Conservation (phyloP, 2,113 vertebrate species). For the Onychostoma macrolepis region DNA sequence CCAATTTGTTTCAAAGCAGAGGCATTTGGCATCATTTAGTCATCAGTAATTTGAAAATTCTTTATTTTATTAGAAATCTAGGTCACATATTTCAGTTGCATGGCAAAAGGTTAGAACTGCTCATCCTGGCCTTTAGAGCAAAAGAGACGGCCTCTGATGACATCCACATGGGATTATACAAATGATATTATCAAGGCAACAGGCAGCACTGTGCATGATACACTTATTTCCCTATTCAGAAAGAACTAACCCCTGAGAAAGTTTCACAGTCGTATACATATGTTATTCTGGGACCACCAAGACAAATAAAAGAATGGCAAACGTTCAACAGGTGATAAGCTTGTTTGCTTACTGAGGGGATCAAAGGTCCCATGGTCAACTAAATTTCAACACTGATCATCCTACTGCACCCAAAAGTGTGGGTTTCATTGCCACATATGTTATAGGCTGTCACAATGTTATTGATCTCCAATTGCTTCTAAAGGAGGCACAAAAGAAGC, state of each 20-base stretch:
- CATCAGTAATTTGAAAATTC: constrained; percentile 37
- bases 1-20: constrained; percentile 56
- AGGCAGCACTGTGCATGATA: not conserved
- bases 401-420: not conserved
- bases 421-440: not conserved
- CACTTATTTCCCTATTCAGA: not conserved
- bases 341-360: constrained; percentile 36
- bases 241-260: not conserved
- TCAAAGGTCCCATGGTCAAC: constrained; percentile 30
- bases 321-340: constrained; percentile 26
- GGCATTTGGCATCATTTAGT: constrained; percentile 45
- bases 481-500: not conserved
- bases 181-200: not conserved
- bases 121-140: constrained; percentile 15
- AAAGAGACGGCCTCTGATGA: not conserved
- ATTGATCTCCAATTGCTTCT: not conserved
- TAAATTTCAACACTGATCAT: constrained; percentile 6
- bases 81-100: constrained; percentile 33
- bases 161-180: not conserved
- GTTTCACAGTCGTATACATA: not conserved
- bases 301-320: not conserved
- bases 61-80: constrained; percentile 32
- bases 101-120: not conserved
- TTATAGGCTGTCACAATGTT: not conserved
- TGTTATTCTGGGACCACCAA: not conserved